Percentiles rank a stretch among this genome's conserved stretches.
These are phyloP conservation scores for Maniola hyperantus DNA, from an alignment of 2,888 invertebrate genomes.

Conservation along the genomic window DNA sequence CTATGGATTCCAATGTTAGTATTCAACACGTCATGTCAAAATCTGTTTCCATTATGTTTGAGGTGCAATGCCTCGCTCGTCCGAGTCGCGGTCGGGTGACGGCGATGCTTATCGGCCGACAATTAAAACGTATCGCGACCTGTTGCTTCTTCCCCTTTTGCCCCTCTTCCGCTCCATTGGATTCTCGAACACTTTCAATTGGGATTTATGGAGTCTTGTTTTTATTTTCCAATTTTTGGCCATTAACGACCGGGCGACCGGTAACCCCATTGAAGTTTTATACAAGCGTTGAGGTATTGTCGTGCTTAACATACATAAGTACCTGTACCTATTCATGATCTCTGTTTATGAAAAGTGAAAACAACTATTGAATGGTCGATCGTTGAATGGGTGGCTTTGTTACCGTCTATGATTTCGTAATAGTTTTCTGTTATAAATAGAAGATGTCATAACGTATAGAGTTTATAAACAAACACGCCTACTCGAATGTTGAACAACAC, in stretches of 20 bases:
- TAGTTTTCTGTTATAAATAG: conserved; percentile 34
- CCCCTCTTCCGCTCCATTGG: conserved; percentile 37
- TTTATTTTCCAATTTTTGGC: conserved; percentile 14
- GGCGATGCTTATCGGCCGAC: conserved; percentile 76
- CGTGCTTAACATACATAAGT: background rate
- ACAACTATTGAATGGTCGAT: background rate
- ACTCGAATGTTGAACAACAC: conserved; percentile 52
- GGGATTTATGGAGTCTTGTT: conserved; percentile 33
- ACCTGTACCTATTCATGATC: conserved; percentile 1
- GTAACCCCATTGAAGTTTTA: background rate
- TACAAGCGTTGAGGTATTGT: background rate
- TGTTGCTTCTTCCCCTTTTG: conserved; percentile 66
- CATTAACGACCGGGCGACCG: background rate
- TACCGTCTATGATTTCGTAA: conserved; percentile 4
- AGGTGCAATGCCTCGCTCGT: conserved; percentile 54
- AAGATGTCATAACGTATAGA: conserved; percentile 33
- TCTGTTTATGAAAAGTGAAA: conserved; percentile 3
- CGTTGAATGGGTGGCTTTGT: background rate
- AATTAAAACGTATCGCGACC: conserved; percentile 81
- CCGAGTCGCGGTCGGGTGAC: conserved; percentile 74
- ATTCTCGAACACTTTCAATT: conserved; percentile 32
- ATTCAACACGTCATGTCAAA: conserved; percentile 4
- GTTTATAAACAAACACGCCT: conserved; percentile 35
- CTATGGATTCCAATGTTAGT: too few relatives aligned
- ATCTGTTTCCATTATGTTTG: background rate